Evolutionary conservation across 2,888 invertebrate species (phyloP).

Genomic region (Chironomus tentans): DNA sequence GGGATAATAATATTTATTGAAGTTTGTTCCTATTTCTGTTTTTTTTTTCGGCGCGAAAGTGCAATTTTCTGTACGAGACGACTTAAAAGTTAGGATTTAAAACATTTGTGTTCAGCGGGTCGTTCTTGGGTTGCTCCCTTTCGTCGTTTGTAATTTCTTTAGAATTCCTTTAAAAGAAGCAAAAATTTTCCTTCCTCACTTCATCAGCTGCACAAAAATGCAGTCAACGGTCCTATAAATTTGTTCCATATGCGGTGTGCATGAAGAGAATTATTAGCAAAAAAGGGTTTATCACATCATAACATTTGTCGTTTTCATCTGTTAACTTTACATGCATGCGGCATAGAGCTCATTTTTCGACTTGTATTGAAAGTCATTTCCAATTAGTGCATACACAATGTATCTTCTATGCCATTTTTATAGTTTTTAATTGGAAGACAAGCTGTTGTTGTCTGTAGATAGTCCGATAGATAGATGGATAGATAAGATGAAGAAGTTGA

Average conservation of each 20-base stretch:
- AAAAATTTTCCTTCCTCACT: too few species aligned
- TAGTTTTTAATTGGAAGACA: background rate
- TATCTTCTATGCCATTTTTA: background rate
- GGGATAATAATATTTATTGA: background rate
- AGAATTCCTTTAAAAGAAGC: too few species aligned
- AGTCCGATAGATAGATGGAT: background rate
- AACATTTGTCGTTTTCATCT: background rate
- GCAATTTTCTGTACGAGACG: background rate
- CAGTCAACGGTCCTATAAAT: background rate
- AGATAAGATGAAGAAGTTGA: background rate
- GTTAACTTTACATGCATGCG: background rate
- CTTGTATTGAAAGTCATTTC: background rate
- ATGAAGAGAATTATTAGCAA: background rate
- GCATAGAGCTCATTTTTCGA: background rate
- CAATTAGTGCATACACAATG: background rate
- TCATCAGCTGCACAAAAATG: background rate
- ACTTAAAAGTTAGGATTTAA: background rate
- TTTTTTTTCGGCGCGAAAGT: conserved; percentile 21
- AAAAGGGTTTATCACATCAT: background rate
- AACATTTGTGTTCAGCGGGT: too few species aligned
- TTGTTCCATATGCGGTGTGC: background rate
- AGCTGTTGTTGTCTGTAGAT: background rate
- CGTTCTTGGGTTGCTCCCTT: too few species aligned
- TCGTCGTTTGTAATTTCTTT: background rate
- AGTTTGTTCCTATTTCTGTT: background rate